These are phyloP conservation scores for Myoxocephalus aenaeus DNA, from an alignment of 2,797 vertebrate genomes.

Conservation along the genomic window DNA sequence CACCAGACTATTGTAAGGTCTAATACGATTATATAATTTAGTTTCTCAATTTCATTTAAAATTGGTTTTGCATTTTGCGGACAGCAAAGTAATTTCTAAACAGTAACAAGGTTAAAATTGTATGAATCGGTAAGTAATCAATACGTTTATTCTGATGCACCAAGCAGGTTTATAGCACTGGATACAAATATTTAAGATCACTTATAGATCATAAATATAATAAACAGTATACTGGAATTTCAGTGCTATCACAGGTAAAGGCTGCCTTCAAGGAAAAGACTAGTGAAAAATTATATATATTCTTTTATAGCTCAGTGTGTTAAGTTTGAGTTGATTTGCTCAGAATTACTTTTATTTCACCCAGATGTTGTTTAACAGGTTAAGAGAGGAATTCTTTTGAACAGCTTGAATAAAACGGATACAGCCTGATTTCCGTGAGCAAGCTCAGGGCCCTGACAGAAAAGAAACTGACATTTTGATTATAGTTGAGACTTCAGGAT, in stretches of 20 bases:
- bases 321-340: neutral
- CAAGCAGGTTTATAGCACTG: neutral
- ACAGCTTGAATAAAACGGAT: conserved; percentile 9
- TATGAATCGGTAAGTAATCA: neutral
- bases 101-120: neutral
- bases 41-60: neutral
- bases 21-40: conserved; percentile 1
- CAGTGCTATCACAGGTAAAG: neutral
- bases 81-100: neutral
- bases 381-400: conserved; percentile 3
- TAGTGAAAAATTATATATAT: neutral
- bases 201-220: neutral
- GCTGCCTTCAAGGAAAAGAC: neutral
- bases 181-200: neutral
- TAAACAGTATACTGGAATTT: neutral
- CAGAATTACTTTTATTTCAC: conserved; percentile 4
- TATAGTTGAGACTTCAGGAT: conserved; percentile 48
- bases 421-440: conserved; percentile 11
- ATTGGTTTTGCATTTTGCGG: neutral
- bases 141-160: neutral
- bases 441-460: conserved; percentile 51
- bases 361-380: neutral
- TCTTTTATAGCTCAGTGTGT: neutral
- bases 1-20: neutral
- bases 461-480: conserved; percentile 55